Evolutionary conservation across 2,797 vertebrate genomes (phyloP), one percentile per base, ranked within the genome.

Genomic region (Parauchenoglanis punctatus): DNA sequence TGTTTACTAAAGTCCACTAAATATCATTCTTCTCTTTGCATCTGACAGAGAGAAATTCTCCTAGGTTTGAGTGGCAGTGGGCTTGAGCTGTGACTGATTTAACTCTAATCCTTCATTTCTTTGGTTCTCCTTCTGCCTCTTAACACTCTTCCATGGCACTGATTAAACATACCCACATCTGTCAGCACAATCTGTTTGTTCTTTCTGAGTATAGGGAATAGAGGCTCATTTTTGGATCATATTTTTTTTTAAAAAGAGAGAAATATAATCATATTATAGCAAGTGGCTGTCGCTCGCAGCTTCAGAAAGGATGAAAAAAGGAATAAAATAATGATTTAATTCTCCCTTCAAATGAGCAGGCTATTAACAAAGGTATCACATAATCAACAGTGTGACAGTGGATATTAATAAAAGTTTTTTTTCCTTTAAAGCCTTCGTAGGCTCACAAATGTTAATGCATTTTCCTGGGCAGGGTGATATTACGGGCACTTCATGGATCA

Each of bases 261-360:
- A 83, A 56, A 49, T 61, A 40, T 86, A 84, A 72, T 86, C 18
- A 65, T 68, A 70, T 83, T 70, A 83, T 70, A 63, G 54, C 23
- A 59, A 77, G 59, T 18, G 25, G 35, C 25, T 7, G 59, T 70
- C 73, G 78, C 89, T 89, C 90, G 88, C 92, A 91, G 91, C 92
- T 85, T 88, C 31, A 83, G 52, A 35, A 58, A 40, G 52, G 56
- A 28, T 73, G 25, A 58, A 63, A 63, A 61, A 63, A 81, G 28
- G 77, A 88, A 89, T 90, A 90, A 94, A 94, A 93, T 92, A 93
- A 93, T 92, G 92, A 89, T 91, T 88, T 77, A 88, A 87, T 68
- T 85, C 73, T 88, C n/a, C 59, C 35, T 67, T 84, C 63, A 86
- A 86, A 85, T 83, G 70, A 80, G 61, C 54, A 54, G 49, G 77